Percentiles rank a stretch among this genome's conserved stretches.
These are phyloP conservation scores for Megaceryle torquata DNA, from an alignment of 2,113 vertebrate genomes.

Conservation along the genomic window DNA sequence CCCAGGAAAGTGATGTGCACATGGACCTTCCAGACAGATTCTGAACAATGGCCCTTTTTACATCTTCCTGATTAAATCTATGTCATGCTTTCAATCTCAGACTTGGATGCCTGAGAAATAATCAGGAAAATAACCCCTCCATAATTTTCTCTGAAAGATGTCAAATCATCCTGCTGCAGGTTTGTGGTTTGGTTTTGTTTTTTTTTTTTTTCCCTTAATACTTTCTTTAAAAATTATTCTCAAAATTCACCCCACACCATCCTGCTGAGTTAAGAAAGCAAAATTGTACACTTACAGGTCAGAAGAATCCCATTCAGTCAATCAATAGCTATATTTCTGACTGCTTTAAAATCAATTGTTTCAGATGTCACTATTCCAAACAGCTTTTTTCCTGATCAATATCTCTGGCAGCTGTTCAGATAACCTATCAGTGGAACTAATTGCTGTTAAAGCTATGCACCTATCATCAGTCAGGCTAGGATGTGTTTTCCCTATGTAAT, in stretches of 20 bases:
- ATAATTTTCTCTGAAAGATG: not conserved
- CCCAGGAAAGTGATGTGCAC: not conserved
- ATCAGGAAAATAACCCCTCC: not conserved
- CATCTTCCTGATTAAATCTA: not conserved
- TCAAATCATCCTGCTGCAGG: not conserved
- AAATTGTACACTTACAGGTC: not conserved
- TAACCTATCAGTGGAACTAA: slow-evolving; percentile 57
- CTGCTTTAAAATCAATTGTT: slow-evolving; percentile 54
- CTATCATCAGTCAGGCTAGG: not conserved
- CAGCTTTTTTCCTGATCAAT: slow-evolving; percentile 53
- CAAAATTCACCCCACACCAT: not conserved
- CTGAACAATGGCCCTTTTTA: not conserved
- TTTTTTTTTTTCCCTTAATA: not conserved
- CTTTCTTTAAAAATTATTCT: not conserved
- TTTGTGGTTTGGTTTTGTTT: not conserved
- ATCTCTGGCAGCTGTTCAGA: slow-evolving; percentile 43
- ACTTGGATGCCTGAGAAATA: not conserved
- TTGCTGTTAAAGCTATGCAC: slow-evolving; percentile 22
- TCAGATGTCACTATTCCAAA: slow-evolving; percentile 44
- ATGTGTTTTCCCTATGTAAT: not conserved
- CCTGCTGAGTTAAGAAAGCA: slow-evolving; percentile 39
- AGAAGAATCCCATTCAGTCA: slow-evolving; percentile 31
- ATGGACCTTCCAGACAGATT: not conserved
- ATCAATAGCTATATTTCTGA: slow-evolving; percentile 55
- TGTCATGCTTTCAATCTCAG: not conserved